Evolutionary conservation across 2,888 invertebrate genomes (phyloP).

Genomic region (Autographa gamma): DNA sequence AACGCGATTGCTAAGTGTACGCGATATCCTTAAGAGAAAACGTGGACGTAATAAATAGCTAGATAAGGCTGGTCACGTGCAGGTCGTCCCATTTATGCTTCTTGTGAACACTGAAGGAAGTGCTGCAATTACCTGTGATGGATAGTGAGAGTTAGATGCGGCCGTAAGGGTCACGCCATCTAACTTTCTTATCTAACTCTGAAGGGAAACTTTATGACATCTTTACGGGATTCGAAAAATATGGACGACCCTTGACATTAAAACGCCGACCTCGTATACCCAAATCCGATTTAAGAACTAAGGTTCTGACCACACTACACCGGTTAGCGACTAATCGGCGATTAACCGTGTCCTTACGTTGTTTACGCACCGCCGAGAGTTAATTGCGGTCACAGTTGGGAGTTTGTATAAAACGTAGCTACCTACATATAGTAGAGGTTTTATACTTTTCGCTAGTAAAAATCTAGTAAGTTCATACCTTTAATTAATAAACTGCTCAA

Average conservation of each 20-base stretch:
- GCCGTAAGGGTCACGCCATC: conserved; percentile 78
- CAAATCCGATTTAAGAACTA: conserved; percentile 70
- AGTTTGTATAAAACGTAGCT: conserved; percentile 35
- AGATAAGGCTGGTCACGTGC: conserved; percentile 82
- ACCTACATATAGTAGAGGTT: neutral
- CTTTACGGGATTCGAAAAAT: conserved; percentile 84
- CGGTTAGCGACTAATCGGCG: conserved; percentile 45
- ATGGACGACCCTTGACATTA: conserved; percentile 80
- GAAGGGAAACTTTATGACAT: conserved; percentile 84
- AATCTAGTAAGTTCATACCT: neutral
- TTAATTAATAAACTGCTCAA: too few species aligned
- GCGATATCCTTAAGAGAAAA: conserved; percentile 70
- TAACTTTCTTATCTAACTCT: conserved; percentile 84
- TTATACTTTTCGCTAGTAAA: neutral
- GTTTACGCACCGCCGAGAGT: conserved; percentile 42
- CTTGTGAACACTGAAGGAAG: conserved; percentile 83
- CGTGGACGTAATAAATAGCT: conserved; percentile 76
- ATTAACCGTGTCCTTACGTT: conserved; percentile 49
- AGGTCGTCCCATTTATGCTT: conserved; percentile 80
- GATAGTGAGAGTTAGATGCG: conserved; percentile 82
- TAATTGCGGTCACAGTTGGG: conserved; percentile 47
- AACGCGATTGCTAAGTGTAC: conserved; percentile 48
- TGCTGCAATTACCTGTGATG: conserved; percentile 84
- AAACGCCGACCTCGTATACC: conserved; percentile 70
- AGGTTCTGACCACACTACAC: conserved; percentile 51